These are phyloP conservation scores for Lophura nycthemera DNA, from an alignment of 2,113 vertebrate genomes.

Conservation along the genomic window DNA sequence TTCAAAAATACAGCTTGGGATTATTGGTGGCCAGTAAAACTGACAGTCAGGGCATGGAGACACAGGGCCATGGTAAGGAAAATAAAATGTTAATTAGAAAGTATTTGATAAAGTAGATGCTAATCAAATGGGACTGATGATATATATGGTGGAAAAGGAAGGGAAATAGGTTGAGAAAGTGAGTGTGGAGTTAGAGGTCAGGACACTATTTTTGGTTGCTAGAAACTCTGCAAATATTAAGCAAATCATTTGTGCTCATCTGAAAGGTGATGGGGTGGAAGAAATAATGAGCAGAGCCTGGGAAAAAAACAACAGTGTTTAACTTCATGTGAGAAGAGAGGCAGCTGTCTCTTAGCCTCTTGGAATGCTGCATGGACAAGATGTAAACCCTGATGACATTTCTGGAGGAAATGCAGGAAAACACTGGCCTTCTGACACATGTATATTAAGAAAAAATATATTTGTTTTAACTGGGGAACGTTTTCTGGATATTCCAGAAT, in stretches of 20 bases:
- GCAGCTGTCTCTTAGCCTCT: not conserved
- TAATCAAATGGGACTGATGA: not conserved
- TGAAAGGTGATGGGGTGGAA: not conserved
- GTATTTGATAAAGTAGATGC: not conserved
- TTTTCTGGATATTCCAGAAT: not conserved
- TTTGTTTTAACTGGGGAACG: not conserved
- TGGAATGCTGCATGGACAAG: accelerated
- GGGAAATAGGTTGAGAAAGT: not conserved
- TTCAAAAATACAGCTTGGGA: not conserved
- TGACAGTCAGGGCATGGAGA: not conserved
- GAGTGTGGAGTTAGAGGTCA: not conserved
- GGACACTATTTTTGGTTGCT: not conserved
- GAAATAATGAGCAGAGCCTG: not conserved
- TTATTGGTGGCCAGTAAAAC: not conserved
- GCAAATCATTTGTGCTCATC: not conserved
- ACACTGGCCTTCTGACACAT: not conserved
- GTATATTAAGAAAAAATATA: not conserved
- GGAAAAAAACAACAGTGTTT: not conserved
- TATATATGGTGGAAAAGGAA: not conserved
- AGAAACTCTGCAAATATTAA: not conserved
- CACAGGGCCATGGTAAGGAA: not conserved
- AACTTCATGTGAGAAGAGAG: not conserved
- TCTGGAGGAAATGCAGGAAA: not conserved
- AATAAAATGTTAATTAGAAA: not conserved
- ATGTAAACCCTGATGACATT: not conserved